Base-by-base conservation (phyloP, 2,113 vertebrate species). In the Ursus arctos region DNA sequence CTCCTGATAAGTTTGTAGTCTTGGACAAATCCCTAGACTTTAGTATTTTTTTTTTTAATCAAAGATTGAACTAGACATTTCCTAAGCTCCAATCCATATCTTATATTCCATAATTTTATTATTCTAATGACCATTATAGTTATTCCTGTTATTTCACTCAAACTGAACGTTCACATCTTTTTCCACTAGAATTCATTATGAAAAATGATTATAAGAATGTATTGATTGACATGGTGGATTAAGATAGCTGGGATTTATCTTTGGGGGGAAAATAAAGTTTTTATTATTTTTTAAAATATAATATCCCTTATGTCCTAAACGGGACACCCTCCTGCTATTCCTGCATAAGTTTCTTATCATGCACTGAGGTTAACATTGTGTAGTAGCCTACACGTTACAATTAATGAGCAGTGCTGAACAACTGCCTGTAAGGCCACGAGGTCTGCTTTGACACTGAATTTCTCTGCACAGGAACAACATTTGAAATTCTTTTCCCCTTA, bases 161-260 rank as follows among this genome's bases (percentile, higher is more conserved):
- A 61, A 92, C 91, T 74, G 63, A 71, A 77, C 65, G n/a, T 76
- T 88, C 55, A 69, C 3, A 28, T 96, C 26, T 80, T 92, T 94
- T 63, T 69, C 9, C 2, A 59, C 59, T 91, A 90, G 86, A 90
- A 22, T 94, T 97, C 1, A 69, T 74, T 86, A 81, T 94, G n/a
- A 95, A 88, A 97, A 94, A 84, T 82, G 33, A 77, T 65, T 97
- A 86, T 65, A 91, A 91, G 94, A 84, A 97, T 87, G 0, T 63
- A 88, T 77, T 96, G 95, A 97, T 88, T 98, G 97, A 90, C 76
- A 98, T 19, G 74, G 95, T 77, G 69, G 82, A 95, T 81, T 94
- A 51, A 96, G 97, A 95, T 82, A 96, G 19, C 40, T 89, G 51
- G 65, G n/a, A 96, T 33, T 93, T 97, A 31, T 93, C 90, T 96